A percentile compares a stretch with the other conserved stretches of the same genome.
These are phyloP conservation scores for Drosophila quadrilineata DNA, from an alignment of 1,140 invertebrate species.

Conservation along the genomic window DNA sequence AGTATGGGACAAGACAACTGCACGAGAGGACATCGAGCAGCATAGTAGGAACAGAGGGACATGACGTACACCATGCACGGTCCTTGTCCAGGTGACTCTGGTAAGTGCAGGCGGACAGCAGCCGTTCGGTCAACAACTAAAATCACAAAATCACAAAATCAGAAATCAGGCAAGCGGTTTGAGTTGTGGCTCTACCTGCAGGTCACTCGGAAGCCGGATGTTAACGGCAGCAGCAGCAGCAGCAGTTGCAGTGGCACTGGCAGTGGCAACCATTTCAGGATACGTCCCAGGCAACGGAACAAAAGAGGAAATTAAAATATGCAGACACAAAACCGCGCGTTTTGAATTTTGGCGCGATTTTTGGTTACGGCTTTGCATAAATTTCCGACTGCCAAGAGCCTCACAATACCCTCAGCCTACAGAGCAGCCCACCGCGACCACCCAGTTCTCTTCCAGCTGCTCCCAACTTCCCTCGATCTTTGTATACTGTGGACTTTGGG, in stretches of 20 bases:
- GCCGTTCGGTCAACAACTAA: neutral
- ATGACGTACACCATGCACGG: neutral
- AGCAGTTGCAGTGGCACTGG: no score
- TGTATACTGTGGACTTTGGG: no score
- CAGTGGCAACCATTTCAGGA: no score
- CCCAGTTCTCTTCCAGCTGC: neutral
- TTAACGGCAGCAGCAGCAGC: constrained; percentile 45
- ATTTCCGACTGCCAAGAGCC: constrained; percentile 37
- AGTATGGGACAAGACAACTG: no score
- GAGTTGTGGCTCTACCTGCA: constrained; percentile 6
- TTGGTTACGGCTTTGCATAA: constrained; percentile 69
- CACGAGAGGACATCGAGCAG: no score
- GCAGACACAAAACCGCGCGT: constrained; percentile 72
- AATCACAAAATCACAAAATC: neutral
- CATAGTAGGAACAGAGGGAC: no score
- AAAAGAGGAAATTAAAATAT: constrained; percentile 80
- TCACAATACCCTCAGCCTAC: constrained; percentile 19
- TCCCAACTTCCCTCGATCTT: no score
- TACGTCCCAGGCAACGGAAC: constrained; percentile 39
- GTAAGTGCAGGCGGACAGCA: neutral
- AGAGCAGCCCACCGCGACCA: constrained; percentile 2
- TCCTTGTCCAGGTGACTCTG: constrained; percentile 1
- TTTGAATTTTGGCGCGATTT: constrained; percentile 76
- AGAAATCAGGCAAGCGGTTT: neutral
- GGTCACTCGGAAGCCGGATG: constrained; percentile 65